Evolutionary conservation across 2,113 vertebrate genomes (phyloP), one percentile per base, ranked within the genome.

Genomic region (Oncorhynchus masou): DNA sequence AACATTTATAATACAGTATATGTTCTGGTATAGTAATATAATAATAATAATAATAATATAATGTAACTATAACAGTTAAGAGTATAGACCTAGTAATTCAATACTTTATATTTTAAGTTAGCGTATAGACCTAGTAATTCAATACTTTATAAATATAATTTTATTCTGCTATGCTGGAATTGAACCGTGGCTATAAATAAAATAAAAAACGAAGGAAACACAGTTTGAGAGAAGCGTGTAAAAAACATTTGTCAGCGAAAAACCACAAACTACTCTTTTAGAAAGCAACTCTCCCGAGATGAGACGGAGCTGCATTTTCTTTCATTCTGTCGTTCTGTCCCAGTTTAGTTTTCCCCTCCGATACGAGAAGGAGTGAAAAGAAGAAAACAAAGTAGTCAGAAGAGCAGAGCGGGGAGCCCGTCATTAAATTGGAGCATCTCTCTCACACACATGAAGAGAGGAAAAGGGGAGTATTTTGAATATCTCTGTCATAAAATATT

Each of bases 401-500:
- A 39, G 67, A 20, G 15, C 16, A 11, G 24, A 5, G 29, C 29
- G 3, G 2, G 27, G 39, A 68, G 67, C 67, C 67, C 39, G 67
- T 68, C 31, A 39, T 68, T 68, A 31, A 68, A 29, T 19, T 68
- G 65, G 8, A 45, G 39, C 34, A 39, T 39, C 34, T 8, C 34
- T 39, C 34, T 39, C 34, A 2, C 34, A 34, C 31, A 54, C 16
- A 19, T 1, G 15, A 15, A 54, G 12, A 5, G 15, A 54, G 16
- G 3, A 15, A 6, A 3, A 15, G 49, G 15, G 13, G 49, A 16
- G 49, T 4, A 16, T 51, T 3, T 51, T 16, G 15, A 54, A 54
- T 54, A 19, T 54, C 15, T 67, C 65, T 27, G 25, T 27, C 16
- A 19, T 54, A 19, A 54, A 54, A 54, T 54, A 54, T 54, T 91